Percentiles rank a stretch among this genome's conserved stretches.
Conservation (phyloP, 2,797 vertebrate genomes). For the Oreochromis mossambicus region DNA sequence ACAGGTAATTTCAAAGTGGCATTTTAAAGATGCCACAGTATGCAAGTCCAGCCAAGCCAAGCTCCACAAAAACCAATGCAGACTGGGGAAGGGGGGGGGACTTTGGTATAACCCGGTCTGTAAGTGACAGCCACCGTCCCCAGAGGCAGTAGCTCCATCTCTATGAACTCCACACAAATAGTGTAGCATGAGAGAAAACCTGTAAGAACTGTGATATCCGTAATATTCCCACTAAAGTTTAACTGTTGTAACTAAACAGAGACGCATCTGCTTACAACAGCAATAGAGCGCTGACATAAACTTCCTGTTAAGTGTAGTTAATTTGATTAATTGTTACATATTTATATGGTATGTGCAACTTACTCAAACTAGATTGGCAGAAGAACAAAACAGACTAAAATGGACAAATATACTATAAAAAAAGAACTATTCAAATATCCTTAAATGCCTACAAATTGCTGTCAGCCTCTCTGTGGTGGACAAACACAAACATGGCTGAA, state of each 20-base stretch:
- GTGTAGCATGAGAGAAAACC: background rate
- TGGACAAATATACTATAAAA: background rate
- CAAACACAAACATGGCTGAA: slow-evolving; percentile 26
- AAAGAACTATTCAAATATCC: background rate
- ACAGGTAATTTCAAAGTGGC: slow-evolving; percentile 16
- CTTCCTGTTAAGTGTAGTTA: background rate
- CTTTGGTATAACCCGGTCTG: background rate
- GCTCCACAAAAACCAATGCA: slow-evolving; percentile 1
- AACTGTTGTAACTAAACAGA: background rate
- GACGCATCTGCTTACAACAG: background rate
- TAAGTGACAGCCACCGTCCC: slow-evolving; percentile 14
- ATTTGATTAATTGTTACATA: background rate
- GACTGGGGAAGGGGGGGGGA: background rate
- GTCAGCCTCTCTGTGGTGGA: background rate
- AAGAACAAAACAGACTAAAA: background rate
- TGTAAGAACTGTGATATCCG: background rate
- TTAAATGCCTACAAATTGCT: background rate
- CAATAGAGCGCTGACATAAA: background rate
- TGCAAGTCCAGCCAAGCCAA: background rate
- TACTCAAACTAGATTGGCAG: background rate
- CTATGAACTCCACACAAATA: slow-evolving; percentile 5
- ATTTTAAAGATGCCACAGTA: slow-evolving; percentile 12
- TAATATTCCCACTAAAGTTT: background rate
- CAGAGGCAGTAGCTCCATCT: slow-evolving; percentile 3
- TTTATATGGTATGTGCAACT: background rate